Percentiles rank a stretch among this genome's conserved stretches.
Evolutionary conservation across 2,888 invertebrate genomes (phyloP).

Genomic region (Agrotis puta): DNA sequence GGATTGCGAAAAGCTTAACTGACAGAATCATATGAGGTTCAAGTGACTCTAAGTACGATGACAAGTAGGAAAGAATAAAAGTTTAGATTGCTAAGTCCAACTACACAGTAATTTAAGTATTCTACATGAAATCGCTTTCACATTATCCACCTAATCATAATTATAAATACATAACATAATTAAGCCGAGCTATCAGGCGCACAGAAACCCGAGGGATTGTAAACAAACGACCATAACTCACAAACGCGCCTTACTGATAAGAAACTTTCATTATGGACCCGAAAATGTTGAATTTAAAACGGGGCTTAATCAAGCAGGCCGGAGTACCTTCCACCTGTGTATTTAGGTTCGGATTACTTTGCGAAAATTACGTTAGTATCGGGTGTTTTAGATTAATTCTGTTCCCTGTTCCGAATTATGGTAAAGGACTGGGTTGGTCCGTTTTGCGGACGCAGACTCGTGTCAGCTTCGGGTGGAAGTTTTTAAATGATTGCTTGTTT

Average conservation of each 20-base stretch:
- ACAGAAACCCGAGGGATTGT: slow-evolving; percentile 65
- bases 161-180: slow-evolving; percentile 67
- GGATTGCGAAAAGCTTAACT: not conserved
- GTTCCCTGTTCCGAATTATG: slow-evolving; percentile 75
- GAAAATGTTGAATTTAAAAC: slow-evolving; percentile 89
- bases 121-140: slow-evolving; percentile 44
- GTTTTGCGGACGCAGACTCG: slow-evolving; percentile 55
- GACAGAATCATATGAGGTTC: not conserved
- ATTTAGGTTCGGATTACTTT: slow-evolving; percentile 85
- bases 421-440: slow-evolving; percentile 53
- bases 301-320: slow-evolving; percentile 86
- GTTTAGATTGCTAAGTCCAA: not conserved
- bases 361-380: slow-evolving; percentile 86
- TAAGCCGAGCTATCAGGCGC: slow-evolving; percentile 63
- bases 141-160: slow-evolving; percentile 62
- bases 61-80: not conserved
- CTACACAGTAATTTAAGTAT: slow-evolving; percentile 1
- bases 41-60: not conserved
- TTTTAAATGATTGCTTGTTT: slow-evolving; percentile 51
- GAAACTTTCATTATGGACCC: slow-evolving; percentile 89
- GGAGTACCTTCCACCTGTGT: slow-evolving; percentile 84
- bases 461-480: slow-evolving; percentile 55
- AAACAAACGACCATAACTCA: slow-evolving; percentile 86
- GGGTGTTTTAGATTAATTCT: slow-evolving; percentile 81
- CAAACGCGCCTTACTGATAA: slow-evolving; percentile 88